A percentile compares a stretch with the other conserved stretches of the same genome.
These are phyloP conservation scores for Belgica antarctica DNA, from an alignment of 2,888 invertebrate species.

Conservation along the genomic window DNA sequence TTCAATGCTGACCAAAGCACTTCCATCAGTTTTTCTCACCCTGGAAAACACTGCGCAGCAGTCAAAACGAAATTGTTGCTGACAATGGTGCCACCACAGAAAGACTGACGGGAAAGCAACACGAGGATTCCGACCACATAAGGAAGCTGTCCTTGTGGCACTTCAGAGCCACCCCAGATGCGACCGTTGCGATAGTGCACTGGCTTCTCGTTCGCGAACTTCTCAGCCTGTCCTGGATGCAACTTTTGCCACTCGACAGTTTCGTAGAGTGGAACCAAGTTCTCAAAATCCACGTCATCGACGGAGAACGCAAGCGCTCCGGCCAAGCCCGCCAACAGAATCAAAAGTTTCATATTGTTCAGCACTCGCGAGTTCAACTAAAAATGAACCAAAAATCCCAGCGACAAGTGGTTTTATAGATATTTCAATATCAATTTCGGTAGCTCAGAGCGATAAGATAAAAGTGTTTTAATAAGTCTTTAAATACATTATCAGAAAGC, in stretches of 20 bases:
- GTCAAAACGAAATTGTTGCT: not conserved
- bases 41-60: constrained; percentile 18
- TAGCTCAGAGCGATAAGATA: constrained; percentile 16
- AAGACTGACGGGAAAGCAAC: not conserved
- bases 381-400: not conserved
- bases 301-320: not conserved
- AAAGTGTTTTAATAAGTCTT: not conserved
- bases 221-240: not conserved
- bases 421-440: not conserved
- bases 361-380: not conserved
- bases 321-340: not conserved
- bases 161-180: constrained; percentile 10
- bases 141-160: not conserved
- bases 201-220: too few relatives aligned
- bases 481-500: not conserved
- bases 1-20: not conserved
- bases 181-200: not conserved
- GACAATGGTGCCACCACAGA: constrained; percentile 26
- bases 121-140: constrained; percentile 26
- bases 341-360: constrained; percentile 1
- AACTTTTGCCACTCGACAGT: not conserved
- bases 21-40: not conserved
- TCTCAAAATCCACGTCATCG: not conserved
- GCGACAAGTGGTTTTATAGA: not conserved
- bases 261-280: constrained; percentile 10